Evolutionary conservation across 2,113 vertebrate genomes (phyloP).

Genomic region (rat (Rattus norvegicus)): DNA sequence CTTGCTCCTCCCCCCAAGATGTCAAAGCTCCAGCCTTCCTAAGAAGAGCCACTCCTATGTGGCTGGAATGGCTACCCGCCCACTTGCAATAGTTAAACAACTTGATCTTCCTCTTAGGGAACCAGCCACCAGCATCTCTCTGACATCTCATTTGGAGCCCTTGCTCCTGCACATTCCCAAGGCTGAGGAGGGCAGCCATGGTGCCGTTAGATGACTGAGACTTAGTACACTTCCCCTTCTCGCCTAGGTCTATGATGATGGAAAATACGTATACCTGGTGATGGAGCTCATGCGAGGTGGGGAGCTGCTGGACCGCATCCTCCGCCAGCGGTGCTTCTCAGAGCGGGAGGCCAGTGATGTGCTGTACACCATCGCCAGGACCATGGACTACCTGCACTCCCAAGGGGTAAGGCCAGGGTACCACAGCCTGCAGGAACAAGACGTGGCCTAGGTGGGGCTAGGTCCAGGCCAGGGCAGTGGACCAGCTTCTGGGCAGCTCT

Average conservation of each 20-base stretch:
- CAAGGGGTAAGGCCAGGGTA: constrained; percentile 89
- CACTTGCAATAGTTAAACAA: not conserved
- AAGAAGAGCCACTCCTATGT: not conserved
- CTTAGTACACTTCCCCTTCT: accelerated
- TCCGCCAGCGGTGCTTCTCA: constrained; percentile 92
- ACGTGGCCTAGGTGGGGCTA: constrained; percentile 57
- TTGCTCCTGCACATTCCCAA: not conserved
- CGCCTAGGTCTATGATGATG: constrained; percentile 94
- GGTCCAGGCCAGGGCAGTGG: not conserved
- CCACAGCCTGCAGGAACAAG: not conserved
- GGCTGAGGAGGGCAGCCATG: accelerated
- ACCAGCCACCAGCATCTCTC: too few species aligned
- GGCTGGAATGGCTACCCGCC: accelerated
- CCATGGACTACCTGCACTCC: constrained; percentile 96
- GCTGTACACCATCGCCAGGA: constrained; percentile 93
- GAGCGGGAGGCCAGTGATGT: constrained; percentile 95
- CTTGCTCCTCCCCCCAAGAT: not conserved
- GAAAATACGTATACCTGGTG: constrained; percentile 93
- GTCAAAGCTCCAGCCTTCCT: not conserved
- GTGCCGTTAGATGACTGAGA: accelerated
- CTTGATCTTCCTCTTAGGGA: not conserved
- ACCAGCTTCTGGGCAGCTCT: not conserved
- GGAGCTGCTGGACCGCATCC: constrained; percentile 94
- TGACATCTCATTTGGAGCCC: not conserved
- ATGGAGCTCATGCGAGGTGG: constrained; percentile 96